A percentile compares a stretch with the other conserved stretches of the same genome.
Evolutionary conservation across 2,113 vertebrate species (phyloP).

Genomic region (Macquaria australasica): DNA sequence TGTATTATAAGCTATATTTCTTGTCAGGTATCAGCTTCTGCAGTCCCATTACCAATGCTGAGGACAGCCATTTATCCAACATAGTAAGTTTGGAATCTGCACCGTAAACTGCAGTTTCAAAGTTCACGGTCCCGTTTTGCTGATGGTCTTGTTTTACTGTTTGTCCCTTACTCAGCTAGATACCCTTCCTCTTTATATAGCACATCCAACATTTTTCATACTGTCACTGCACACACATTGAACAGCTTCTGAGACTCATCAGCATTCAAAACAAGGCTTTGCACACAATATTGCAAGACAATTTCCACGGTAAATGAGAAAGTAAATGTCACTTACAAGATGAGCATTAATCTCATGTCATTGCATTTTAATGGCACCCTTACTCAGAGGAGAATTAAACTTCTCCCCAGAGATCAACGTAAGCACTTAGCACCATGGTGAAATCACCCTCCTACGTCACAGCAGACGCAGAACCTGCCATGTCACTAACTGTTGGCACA

Average conservation of each 20-base stretch:
- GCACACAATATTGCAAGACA: conserved; percentile 54
- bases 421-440: conserved; percentile 36
- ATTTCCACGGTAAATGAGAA: conserved; percentile 71
- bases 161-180: conserved; percentile 72
- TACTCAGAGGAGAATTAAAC: conserved; percentile 62
- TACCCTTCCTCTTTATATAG: conserved; percentile 55
- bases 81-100: conserved; percentile 32
- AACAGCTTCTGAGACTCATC: conserved; percentile 55
- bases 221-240: conserved; percentile 16
- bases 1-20: conserved; percentile 29
- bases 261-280: conserved; percentile 67
- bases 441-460: conserved; percentile 24
- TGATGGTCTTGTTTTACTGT: conserved; percentile 65
- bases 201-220: conserved; percentile 56
- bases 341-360: conserved; percentile 74
- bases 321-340: conserved; percentile 75
- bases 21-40: conserved; percentile 10
- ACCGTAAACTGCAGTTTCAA: conserved; percentile 45
- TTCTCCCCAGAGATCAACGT: conserved; percentile 44
- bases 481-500: not conserved
- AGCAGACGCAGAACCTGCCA: conserved; percentile 8
- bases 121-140: conserved; percentile 57
- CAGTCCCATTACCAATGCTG: conserved; percentile 36
- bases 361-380: conserved; percentile 68
- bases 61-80: conserved; percentile 52